Evolutionary conservation across 2,113 vertebrate species (phyloP), one percentile per base, ranked within the genome.

Genomic region (Semnornis frantzii): DNA sequence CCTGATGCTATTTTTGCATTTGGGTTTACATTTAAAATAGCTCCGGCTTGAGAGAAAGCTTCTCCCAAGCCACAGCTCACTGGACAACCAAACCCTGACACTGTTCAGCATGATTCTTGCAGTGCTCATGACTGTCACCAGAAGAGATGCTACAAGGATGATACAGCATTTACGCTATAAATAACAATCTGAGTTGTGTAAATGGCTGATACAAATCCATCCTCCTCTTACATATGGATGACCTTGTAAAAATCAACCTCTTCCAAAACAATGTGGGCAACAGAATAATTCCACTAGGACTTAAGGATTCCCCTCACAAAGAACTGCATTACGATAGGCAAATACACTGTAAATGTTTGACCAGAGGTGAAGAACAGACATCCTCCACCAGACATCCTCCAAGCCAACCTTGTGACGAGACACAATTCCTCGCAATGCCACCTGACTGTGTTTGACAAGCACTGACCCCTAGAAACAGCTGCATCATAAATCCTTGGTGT

Each of bases 401-500:
- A 15, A 48, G 28, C 34, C 71, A 72, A 16, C 20, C 24, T 11
- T 66, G 50, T 19, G 68, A 54, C 20, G 0, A 60, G 65, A 28
- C 23, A 5, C 0, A 1, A 7, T 24, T 34, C 76, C 50, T 66
- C 70, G 42, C 19, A 13, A 28, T 21, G 27, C 31, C 73, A 69
- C 39, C 15, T 4, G 0, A 75, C 64, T 1, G 6, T 10, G 16
- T 10, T 25, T 59, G 34, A 81, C 16, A 20, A 44, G 52, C 33
- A 9, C 6, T 59, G 68, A 70, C 28, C 46, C 42, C 82, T 42
- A 2, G 13, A 30, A 62, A 54, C 0, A 4, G 42, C 73, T 31
- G n/a, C 63, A 72, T 4, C 4, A 1, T 11, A 89, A 87, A 73
- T n/a, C 55, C 50, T 31, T 4, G 1, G 37, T 1, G 0, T 28